These are phyloP conservation scores for Ellobium chinense DNA, from an alignment of 2,888 invertebrate species.

Conservation along the genomic window DNA sequence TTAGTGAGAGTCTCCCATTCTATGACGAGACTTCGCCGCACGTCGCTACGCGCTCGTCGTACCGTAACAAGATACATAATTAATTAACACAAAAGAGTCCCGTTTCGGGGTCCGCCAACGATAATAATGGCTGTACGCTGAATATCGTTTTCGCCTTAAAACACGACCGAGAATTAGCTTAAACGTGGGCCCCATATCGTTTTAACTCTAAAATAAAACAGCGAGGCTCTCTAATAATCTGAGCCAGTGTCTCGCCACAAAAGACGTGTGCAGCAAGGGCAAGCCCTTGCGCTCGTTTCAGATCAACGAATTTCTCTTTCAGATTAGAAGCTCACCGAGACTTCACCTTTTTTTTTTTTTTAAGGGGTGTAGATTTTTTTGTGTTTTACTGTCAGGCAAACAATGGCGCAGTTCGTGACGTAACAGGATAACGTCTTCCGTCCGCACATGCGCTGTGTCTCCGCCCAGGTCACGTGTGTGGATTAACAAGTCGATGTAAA, in stretches of 20 bases:
- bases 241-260: background rate
- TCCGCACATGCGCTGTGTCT: background rate
- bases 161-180: background rate
- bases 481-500: conserved; percentile 20
- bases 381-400: too few relatives aligned
- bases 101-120: conserved; percentile 5
- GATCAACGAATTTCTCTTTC: background rate
- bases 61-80: conserved; percentile 25
- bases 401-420: conserved; percentile 7
- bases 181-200: conserved; percentile 1
- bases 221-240: background rate
- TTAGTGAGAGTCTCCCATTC: background rate
- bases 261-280: background rate
- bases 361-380: too few relatives aligned
- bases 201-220: background rate
- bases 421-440: conserved; percentile 12
- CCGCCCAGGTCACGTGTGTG: background rate
- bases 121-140: background rate
- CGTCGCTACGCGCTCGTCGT: background rate
- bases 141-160: background rate
- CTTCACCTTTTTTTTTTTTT: too few relatives aligned
- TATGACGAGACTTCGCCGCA: background rate
- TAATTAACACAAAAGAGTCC: conserved; percentile 31
- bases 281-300: background rate
- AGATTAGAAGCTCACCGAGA: too few relatives aligned